phyloP scores from a whole-genome alignment of 2,888 invertebrate genomes.

The Archips crataeganus region DNA sequence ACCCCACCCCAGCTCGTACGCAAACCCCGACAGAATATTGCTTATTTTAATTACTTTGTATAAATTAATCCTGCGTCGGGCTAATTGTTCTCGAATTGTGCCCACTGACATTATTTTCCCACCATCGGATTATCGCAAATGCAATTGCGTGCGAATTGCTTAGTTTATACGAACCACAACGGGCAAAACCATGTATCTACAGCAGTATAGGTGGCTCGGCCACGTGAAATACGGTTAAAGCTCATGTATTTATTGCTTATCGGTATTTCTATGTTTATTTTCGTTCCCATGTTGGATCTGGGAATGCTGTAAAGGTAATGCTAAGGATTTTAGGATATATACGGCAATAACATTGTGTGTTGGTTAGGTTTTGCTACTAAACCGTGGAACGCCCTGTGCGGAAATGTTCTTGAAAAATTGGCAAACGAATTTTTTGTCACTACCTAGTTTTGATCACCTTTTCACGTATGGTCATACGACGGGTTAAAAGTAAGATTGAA shows the following conservation, averaged over 20 bases:
- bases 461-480: too few relatives aligned
- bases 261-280: slow-evolving; percentile 9
- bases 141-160: slow-evolving; percentile 43
- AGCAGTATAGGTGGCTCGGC: slow-evolving; percentile 11
- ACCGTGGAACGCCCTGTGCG: too few relatives aligned
- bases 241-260: slow-evolving; percentile 13
- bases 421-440: too few relatives aligned
- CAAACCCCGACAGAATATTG: background rate
- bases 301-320: background rate
- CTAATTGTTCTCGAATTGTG: slow-evolving; percentile 48
- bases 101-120: slow-evolving; percentile 42
- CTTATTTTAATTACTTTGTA: slow-evolving; percentile 24
- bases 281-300: background rate
- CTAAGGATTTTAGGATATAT: background rate
- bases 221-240: slow-evolving; percentile 9
- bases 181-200: background rate
- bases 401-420: too few relatives aligned
- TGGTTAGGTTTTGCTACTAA: background rate
- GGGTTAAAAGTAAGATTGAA: background rate
- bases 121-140: slow-evolving; percentile 25
- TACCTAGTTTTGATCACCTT: too few relatives aligned
- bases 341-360: background rate
- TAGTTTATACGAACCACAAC: slow-evolving; percentile 6
- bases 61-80: slow-evolving; percentile 45
- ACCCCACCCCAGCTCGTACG: background rate